Evolutionary conservation across 2,888 invertebrate genomes (phyloP).

Genomic region (Tanypteryx hageni): DNA sequence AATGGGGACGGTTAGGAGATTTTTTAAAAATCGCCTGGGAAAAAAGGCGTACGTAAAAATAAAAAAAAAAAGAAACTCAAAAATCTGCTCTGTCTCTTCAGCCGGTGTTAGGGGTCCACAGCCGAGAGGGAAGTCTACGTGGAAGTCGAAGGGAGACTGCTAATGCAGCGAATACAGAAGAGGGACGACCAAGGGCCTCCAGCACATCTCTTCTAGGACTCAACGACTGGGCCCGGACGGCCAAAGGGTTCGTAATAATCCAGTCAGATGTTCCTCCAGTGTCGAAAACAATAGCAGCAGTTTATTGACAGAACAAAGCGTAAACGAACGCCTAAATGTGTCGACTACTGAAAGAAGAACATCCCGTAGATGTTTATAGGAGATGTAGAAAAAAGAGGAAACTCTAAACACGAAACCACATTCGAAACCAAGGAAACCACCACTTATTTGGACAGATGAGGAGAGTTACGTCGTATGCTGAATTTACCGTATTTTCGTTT

Average conservation of each 20-base stretch:
- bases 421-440: too few species aligned
- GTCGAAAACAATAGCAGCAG: neutral
- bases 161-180: constrained; percentile 39
- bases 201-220: constrained; percentile 56
- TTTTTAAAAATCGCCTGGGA: too few species aligned
- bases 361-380: too few species aligned
- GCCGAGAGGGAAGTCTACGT: constrained; percentile 48
- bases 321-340: too few species aligned
- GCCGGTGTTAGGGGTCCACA: constrained; percentile 61
- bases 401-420: too few species aligned
- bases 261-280: neutral
- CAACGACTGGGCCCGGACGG: constrained; percentile 56
- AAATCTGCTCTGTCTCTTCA: constrained; percentile 56
- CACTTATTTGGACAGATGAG: too few species aligned
- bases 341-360: too few species aligned
- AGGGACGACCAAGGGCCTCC: constrained; percentile 41
- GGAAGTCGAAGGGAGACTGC: constrained; percentile 46
- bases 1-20: neutral
- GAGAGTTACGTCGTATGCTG: too few species aligned
- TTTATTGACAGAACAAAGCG: too few species aligned
- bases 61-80: neutral
- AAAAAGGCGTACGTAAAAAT: too few species aligned
- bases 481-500: too few species aligned
- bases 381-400: too few species aligned
- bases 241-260: constrained; percentile 54